phyloP scores from a whole-genome alignment of 2,888 invertebrate genomes.

The Merodon equestris region DNA sequence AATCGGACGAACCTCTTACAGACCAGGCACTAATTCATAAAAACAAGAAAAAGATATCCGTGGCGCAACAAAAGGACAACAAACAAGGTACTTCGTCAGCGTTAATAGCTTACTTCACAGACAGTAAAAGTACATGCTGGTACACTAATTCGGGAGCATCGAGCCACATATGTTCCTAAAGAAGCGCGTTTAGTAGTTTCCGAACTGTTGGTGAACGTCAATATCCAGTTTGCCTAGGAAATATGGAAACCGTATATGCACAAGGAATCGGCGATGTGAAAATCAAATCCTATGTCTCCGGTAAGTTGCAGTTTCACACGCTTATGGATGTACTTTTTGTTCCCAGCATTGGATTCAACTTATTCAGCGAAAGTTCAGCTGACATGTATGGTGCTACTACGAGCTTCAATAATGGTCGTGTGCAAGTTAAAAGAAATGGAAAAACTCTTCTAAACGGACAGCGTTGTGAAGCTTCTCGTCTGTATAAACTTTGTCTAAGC shows the following conservation, averaged over 20 bases:
- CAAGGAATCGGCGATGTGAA: conserved; percentile 8
- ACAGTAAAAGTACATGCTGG: not conserved
- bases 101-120: not conserved
- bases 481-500: too few species aligned
- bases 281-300: too few species aligned
- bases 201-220: conserved; percentile 5
- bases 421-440: conserved; percentile 22
- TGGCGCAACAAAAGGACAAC: too few species aligned
- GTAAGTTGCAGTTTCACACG: conserved; percentile 9
- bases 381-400: conserved; percentile 29
- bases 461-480: conserved; percentile 7
- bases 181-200: too few species aligned
- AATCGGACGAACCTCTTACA: not conserved
- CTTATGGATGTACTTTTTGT: conserved; percentile 16
- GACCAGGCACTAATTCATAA: conserved; percentile 7
- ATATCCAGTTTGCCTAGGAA: conserved; percentile 3
- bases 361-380: conserved; percentile 14
- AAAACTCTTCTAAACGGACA: conserved; percentile 20
- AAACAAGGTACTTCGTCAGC: not conserved
- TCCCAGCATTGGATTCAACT: conserved; percentile 1
- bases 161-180: too few species aligned
- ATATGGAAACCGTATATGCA: conserved; percentile 8
- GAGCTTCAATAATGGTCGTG: conserved; percentile 23
- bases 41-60: too few species aligned
- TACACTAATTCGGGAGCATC: too few species aligned